Evolutionary conservation across 2,797 vertebrate species (phyloP), one percentile per base, ranked within the genome.

Genomic region (Knipowitschia caucasica): DNA sequence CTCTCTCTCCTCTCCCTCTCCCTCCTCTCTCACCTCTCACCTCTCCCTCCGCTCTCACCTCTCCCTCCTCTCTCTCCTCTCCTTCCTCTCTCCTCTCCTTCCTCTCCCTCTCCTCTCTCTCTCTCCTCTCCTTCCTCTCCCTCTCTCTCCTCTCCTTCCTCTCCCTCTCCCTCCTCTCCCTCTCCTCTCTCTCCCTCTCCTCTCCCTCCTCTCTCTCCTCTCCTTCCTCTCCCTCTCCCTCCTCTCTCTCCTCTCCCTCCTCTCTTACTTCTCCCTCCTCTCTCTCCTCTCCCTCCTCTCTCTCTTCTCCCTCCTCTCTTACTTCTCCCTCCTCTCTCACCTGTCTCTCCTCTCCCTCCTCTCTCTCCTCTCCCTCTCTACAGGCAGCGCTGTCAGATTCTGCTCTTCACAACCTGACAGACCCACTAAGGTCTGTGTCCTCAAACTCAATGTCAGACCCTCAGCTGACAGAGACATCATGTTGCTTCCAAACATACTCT

Each of bases 381-480:
- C 44, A 47, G 45, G 27, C 45, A 14, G 45, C 21, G 27, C 45
- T 47, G 45, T 30, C 45, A 47, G 45, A 18, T 18, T 47, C 27
- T 31, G 17, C 27, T 20, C n/a, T 15, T 30, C 17, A 31, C 43
- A 27, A 21, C 20, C 10, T 2, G 38, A 5, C 2, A 40, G 43
- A 45, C 20, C 27, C 27, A 21, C 45, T 10, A 17, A 47, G 45
- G 29, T 17, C 18, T 4, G 43, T 24, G 17, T 31, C 27, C 20
- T 47, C 44, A 46, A 5, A 30, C 26, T 30, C 27, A 20, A 27
- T 31, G 45, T 47, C 45, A 47, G 45, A 3, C 3, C 4, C 18
- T 7, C 27, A 30, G 9, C 29, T 47, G 45, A 47, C 45, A 47
- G 45, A 47, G 45, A 47, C 27, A 47, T 47, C 45, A 47, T 47